Evolutionary conservation across 2,113 vertebrate species (phyloP), one percentile per base, ranked within the genome.

Genomic region (Circaetus gallicus): DNA sequence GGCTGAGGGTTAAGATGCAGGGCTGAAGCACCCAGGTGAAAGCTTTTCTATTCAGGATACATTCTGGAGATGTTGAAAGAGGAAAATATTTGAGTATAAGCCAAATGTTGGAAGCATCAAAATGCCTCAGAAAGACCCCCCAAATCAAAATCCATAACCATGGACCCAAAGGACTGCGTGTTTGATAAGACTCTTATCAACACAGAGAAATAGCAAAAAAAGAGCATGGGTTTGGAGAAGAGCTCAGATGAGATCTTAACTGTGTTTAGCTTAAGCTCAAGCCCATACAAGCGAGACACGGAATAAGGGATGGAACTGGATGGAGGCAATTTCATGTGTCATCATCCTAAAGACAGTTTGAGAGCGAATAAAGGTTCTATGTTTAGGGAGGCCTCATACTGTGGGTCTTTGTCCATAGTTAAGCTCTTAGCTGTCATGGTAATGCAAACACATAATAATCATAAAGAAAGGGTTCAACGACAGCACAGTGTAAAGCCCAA

Each of bases 151-250:
- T 65, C 31, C 20, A 40, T 61, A 80, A 77, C 25, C 19, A 19
- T 18, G 34, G 49, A 66, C 11, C 13, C 32, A 52, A 56, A 31
- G 63, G 9, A 61, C 11, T 72, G 12, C 0, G 0, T 79, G 40
- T 77, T 78, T 86, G 32, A 28, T 45, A 69, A 83, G 20, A 50
- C 18, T 82, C 18, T 55, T 83, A 91, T 10, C 7, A 78, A 32
- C 8, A 38, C 8, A 9, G 11, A 73, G 21, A 89, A 86, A 69
- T 2, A 88, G 32, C 40, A 13, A 65, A 88, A 76, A 34, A 28
- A 34, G 19, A 40, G 20, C 28, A 22, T 45, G 32, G 5, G 8
- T 42, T 55, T 87, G 65, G n/a, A 89, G 36, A 56, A 67, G 20
- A 62, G 11, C 12, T 77, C 40, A 66, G 32, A 29, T 87, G 72